Evolutionary conservation across 2,888 invertebrate species (phyloP), one percentile per base, ranked within the genome.

Genomic region (Morpho helenor): DNA sequence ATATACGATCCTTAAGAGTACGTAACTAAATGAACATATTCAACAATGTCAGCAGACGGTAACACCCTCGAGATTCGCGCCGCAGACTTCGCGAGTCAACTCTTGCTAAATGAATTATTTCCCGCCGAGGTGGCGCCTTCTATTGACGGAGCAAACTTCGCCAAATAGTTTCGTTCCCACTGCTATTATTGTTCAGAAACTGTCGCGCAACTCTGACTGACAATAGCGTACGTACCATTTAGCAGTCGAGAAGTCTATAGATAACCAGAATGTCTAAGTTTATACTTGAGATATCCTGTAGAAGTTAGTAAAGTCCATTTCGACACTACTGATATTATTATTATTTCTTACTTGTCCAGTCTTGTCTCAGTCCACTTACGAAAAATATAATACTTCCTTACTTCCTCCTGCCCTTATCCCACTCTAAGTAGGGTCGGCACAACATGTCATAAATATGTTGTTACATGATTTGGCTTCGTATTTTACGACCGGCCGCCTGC

Each of bases 101-200:
- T 84, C 79, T 63, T 67, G 65, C 77, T 88, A 87, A 88, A 87
- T 88, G 85, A 88, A 88, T 89, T 89, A 89, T 85, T 82, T 76
- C 75, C 80, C 82, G 79, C 66, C 76, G 74, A 79, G 79, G 80
- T 83, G 84, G 79, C 84, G 82, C 80, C 80, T 76, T 77, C 80
- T 89, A 87, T 88, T 87, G 88, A 87, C 85, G 78, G 70, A 80
- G 80, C 73, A 81, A 88, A 87, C 84, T 88, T 78, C 68, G 77
- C 87, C 88, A 87, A 89, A 88, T 86, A 88, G 88, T 88, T 88
- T 84, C 82, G 83, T 87, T 87, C 81, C 81, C 83, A 77, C 79
- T 76, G 77, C 85, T 79, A 85, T 87, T 87, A 85, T 88, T 86
- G 87, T 84, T 80, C 67, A 68, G 71, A 63, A 84, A 87, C 86